Base-by-base conservation (phyloP, 2,888 invertebrate species). In the Cerceris rybyensis region DNA sequence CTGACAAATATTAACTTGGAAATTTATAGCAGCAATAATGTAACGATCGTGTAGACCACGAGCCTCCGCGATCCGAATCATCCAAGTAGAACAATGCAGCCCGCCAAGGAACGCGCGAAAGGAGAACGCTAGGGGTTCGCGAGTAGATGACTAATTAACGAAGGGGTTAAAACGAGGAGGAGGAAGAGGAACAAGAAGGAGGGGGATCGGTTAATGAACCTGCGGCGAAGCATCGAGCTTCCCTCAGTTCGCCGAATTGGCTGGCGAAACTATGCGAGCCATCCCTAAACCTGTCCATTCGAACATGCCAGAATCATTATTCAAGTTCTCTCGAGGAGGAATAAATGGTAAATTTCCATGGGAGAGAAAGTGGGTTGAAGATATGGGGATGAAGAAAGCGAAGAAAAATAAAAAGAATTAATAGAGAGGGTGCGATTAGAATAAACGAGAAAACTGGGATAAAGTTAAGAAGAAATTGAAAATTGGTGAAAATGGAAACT, bases 121-220 rank as follows among this genome's bases (percentile, higher is more conserved):
- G 17, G 11, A 28, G 13, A 7, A 17, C 17, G 7, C 55, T 8
- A 7, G 52, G 9, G 52, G 9, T 49, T 59, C 59, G 43, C 63
- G 54, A 68, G 63, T 61, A 80, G 82, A 88, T 87, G 85, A 87
- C 86, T 86, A 88, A 88, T 87, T 88, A 88, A 88, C 85, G 80
- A 78, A 75, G 73, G 81, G 82, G 79, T 84, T 79, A 74, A 81
- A 84, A 84, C 82, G 75, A 78, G 61, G 70, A 73, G 73, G 75
- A 71, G 69, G 2, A 55, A 52, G 60, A 52, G 41, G 17, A 11
- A 13, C 11, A 13, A 11, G 46, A 59, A 9, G 64, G 16, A 11
- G 66, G 78, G 79, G 80, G 80, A 59, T 71, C 75, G 78, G 81
- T 73, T 87, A 83, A 87, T 87, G 87, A 87, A 88, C 80, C 87